Base-by-base conservation (phyloP, 2,797 vertebrate genomes). In the Sciurus carolinensis region DNA sequence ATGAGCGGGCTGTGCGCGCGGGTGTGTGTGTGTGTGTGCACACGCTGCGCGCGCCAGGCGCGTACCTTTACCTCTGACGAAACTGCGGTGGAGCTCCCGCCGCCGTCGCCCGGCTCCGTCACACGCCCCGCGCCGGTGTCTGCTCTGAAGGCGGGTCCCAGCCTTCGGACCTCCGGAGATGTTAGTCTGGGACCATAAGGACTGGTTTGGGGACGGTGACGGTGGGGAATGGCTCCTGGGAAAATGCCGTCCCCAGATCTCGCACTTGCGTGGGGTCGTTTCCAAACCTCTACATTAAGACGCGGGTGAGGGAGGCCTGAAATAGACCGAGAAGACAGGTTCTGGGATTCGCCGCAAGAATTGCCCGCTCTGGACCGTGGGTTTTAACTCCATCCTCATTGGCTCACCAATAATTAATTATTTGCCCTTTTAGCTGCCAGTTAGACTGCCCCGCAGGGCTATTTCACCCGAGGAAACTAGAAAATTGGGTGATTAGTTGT, bases 61-160 rank as follows among this genome's bases (percentile, higher is more conserved):
- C 98, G 98, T 97, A 98, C 98, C 97, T 98, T 98, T 98, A 97
- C 98, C 98, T 98, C 98, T 98, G 98, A 98, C 98, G 98, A 98
- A 98, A 98, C 95, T 95, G 98, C 98, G 71, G 98, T 97, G 98
- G 96, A 98, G 98, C 97, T 97, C 95, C 94, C 87, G 98, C 98
- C 99, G 98, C 99, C 99, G 99, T 99, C 99, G 57, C 90, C 93
- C 98, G 92, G 99, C 98, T 98, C 99, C 98, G 99, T 99, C 99
- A 99, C 99, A 99, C 99, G 98, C 98, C 98, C 96, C 86, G 97
- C 97, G 98, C 98, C 98, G 97, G 98, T 99, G 99, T 98, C 98
- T 97, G 83, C 94, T 97, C 94, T 15, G 97, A 98, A 98, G 98
- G 98, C 98, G 98, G 98, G 96, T 92, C 97, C 93, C 59, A 94